These are phyloP conservation scores for Meleagris gallopavo DNA, from an alignment of 2,113 vertebrate genomes.

Conservation along the genomic window DNA sequence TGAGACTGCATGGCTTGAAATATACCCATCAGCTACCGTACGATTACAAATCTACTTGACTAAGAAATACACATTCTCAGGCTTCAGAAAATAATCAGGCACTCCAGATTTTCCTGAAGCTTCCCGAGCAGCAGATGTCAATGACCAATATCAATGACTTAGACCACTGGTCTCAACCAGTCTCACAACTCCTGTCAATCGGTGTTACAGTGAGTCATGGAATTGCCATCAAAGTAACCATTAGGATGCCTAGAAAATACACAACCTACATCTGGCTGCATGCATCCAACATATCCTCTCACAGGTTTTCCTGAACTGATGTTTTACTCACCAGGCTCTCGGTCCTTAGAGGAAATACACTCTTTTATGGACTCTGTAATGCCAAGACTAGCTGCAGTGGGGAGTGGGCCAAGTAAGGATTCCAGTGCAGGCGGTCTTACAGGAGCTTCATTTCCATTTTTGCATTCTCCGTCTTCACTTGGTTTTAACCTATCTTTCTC, in stretches of 20 bases:
- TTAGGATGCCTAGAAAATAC: not conserved
- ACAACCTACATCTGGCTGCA: not conserved
- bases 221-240: not conserved
- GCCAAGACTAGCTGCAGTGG: conserved; percentile 90
- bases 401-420: conserved; percentile 88
- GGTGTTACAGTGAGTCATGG: fast-evolving
- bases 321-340: conserved; percentile 83
- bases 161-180: not conserved
- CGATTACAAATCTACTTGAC: not conserved
- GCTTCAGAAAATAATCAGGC: not conserved
- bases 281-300: not conserved
- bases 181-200: not conserved
- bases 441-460: conserved; percentile 18
- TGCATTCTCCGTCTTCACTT: not conserved
- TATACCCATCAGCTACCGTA: conserved; percentile 9
- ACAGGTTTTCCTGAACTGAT: not conserved
- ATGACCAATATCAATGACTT: not conserved
- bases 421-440: conserved; percentile 80
- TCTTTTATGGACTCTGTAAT: conserved; percentile 85
- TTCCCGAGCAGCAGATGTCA: not conserved
- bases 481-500: conserved; percentile 58
- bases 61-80: not conserved
- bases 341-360: conserved; percentile 79
- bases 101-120: not conserved
- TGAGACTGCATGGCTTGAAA: conserved; percentile 25